Percentiles rank a stretch among this genome's conserved stretches.
Evolutionary conservation across 2,888 invertebrate species (phyloP).

Genomic region (Drosophila neonasuta): DNA sequence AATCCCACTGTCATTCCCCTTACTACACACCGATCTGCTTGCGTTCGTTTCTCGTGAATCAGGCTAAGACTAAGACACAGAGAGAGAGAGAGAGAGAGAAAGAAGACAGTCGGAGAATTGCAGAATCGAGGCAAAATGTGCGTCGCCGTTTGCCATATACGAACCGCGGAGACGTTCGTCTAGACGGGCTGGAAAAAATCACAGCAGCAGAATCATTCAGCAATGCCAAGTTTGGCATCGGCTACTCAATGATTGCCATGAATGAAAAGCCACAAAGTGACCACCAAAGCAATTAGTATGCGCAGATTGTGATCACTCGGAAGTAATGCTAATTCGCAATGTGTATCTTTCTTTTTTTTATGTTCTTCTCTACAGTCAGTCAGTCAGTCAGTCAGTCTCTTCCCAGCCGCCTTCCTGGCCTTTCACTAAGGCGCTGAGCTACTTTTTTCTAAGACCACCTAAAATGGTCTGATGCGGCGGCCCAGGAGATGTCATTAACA

Average conservation of each 20-base stretch:
- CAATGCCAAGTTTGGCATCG: slow-evolving; percentile 70
- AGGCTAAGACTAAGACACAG: slow-evolving; percentile 8
- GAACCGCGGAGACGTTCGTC: slow-evolving; percentile 59
- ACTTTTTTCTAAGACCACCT: slow-evolving; percentile 54
- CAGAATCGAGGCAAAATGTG: slow-evolving; percentile 26
- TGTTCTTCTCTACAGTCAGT: not conserved
- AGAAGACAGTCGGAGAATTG: slow-evolving; percentile 11
- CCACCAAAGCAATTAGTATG: slow-evolving; percentile 80
- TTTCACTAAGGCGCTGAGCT: slow-evolving; percentile 55
- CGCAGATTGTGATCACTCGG: slow-evolving; percentile 81
- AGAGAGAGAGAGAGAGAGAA: slow-evolving; percentile 6
- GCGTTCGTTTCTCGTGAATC: slow-evolving; percentile 57
- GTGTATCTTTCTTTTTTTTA: not conserved
- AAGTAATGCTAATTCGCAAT: slow-evolving; percentile 80
- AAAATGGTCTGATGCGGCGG: slow-evolving; percentile 67
- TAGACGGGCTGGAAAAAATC: slow-evolving; percentile 72
- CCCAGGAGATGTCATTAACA: slow-evolving; percentile 75
- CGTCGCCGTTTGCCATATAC: slow-evolving; percentile 69
- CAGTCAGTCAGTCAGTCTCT: slow-evolving; percentile 4
- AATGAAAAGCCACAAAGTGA: slow-evolving; percentile 65
- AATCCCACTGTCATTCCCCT: slow-evolving; percentile 8
- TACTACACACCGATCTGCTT: not conserved
- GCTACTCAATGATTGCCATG: slow-evolving; percentile 75
- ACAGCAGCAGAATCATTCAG: slow-evolving; percentile 73
- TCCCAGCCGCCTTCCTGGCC: slow-evolving; percentile 21